Base-by-base conservation (phyloP, 2,797 vertebrate species). In the Hafferia zeledoni region DNA sequence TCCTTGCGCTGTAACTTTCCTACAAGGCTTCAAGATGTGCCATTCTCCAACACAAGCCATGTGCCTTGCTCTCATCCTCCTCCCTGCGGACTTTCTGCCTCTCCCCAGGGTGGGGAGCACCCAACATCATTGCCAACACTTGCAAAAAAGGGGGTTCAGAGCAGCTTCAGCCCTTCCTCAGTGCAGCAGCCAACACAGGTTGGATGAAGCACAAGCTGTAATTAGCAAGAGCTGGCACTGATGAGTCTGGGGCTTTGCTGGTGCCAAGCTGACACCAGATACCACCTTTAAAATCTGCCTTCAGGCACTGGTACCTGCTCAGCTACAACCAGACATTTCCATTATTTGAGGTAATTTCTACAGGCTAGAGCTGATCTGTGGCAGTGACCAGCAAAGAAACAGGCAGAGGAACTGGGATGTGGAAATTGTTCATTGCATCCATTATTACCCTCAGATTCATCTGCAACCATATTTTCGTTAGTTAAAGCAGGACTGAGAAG, bases 31-130 rank as follows among this genome's bases (percentile, higher is more conserved):
- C 11, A 2, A 20, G n/a, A 2, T 7, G 52, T 1, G 55, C 28
- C 17, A 1, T 10, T 57, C 25, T 57, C n/a, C n/a, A 14, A 0
- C 0, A 17, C 23, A 3, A 69, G 19, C 41, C 30, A 0, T 1
- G 25, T 4, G 52, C 39, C 15, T 72, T 5, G 12, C 3, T n/a
- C 72, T 35, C 64, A 14, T 0, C 39, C 18, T 28, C 30, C 49
- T 53, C 35, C 47, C 41, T 0, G 12, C 8, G n/a, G 17, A 20
- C 10, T 75, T 49, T 7, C 22, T 37, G 31, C 56, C 35, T n/a
- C 50, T n/a, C 16, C 53, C 17, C 33, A 10, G n/a, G 7, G 3
- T 0, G 31, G 20, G 70, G 22, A 67, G n/a, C 30, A 15, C 6
- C 59, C 67, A 14, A 4, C 37, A 4, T 6, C 70, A 1, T 0